Percentiles rank a stretch among this genome's conserved stretches.
These are phyloP conservation scores for Acleris holmiana DNA, from an alignment of 2,888 invertebrate genomes.

Conservation along the genomic window DNA sequence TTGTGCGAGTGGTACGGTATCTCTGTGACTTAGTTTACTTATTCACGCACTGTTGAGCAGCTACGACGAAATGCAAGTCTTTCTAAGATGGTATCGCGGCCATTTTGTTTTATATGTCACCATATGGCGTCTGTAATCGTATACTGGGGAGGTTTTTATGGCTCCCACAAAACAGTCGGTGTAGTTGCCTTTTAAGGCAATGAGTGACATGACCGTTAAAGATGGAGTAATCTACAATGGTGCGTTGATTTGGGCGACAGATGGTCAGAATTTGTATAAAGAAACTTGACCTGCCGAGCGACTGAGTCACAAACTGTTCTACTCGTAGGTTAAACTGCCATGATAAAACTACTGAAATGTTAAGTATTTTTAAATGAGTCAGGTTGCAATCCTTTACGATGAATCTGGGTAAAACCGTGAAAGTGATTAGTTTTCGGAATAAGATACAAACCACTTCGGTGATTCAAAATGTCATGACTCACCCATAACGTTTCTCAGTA, in stretches of 20 bases:
- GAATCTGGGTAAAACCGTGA: too few species aligned
- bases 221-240: conserved; percentile 61
- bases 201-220: conserved; percentile 66
- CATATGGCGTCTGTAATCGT: conserved; percentile 63
- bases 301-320: conserved; percentile 17
- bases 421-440: neutral
- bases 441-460: conserved; percentile 21
- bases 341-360: neutral
- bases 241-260: conserved; percentile 59
- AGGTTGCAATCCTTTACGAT: too few species aligned
- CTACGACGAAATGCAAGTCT: conserved; percentile 22
- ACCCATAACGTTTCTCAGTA: neutral
- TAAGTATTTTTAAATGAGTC: neutral
- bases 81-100: conserved; percentile 27
- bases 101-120: conserved; percentile 44
- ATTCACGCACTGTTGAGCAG: conserved; percentile 19
- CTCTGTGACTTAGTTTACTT: neutral
- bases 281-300: conserved; percentile 24
- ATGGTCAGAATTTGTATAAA: conserved; percentile 48
- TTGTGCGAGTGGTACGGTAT: neutral
- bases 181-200: conserved; percentile 66
- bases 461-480: conserved; percentile 37
- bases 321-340: conserved; percentile 6
- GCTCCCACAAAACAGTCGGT: conserved; percentile 52
- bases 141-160: conserved; percentile 52